phyloP scores from a whole-genome alignment of 2,888 invertebrate genomes.

The Sarcophaga caerulescens region DNA sequence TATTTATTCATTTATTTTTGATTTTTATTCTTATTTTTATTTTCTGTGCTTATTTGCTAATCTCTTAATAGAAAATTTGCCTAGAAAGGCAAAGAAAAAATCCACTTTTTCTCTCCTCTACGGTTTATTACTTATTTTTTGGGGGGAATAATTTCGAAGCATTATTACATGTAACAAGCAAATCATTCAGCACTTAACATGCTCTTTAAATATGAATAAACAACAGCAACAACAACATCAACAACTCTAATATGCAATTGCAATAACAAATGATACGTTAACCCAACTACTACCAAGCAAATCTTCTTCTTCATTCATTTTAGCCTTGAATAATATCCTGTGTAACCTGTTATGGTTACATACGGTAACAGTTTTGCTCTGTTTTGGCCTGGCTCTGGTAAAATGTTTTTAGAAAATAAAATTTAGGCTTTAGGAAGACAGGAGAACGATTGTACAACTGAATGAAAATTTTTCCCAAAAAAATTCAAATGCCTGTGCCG shows the following conservation, averaged over 20 bases:
- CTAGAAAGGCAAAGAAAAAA: background rate
- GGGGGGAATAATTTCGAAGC: constrained; percentile 10
- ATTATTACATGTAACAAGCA: constrained; percentile 66
- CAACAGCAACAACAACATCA: constrained; percentile 13
- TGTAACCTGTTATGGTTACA: no score
- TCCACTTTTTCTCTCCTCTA: background rate
- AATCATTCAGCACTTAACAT: constrained; percentile 68
- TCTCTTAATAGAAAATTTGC: constrained; percentile 48
- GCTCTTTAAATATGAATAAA: constrained; percentile 69
- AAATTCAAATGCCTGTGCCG: constrained; percentile 13
- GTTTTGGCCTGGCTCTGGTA: background rate
- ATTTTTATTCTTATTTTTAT: background rate
- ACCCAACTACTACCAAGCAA: no score
- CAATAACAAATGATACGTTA: background rate
- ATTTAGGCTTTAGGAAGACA: constrained; percentile 47
- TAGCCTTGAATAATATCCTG: no score
- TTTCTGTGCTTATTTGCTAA: background rate
- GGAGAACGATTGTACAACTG: no score
- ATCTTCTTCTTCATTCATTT: no score
- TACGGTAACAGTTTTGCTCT: no score
- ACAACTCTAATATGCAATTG: constrained; percentile 3
- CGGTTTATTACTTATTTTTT: background rate
- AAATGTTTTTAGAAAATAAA: constrained; percentile 42
- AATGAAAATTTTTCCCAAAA: background rate
- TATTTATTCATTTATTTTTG: no score